Conservation (phyloP, 1,140 invertebrate species). For the Pseudachorutes palmiensis region DNA sequence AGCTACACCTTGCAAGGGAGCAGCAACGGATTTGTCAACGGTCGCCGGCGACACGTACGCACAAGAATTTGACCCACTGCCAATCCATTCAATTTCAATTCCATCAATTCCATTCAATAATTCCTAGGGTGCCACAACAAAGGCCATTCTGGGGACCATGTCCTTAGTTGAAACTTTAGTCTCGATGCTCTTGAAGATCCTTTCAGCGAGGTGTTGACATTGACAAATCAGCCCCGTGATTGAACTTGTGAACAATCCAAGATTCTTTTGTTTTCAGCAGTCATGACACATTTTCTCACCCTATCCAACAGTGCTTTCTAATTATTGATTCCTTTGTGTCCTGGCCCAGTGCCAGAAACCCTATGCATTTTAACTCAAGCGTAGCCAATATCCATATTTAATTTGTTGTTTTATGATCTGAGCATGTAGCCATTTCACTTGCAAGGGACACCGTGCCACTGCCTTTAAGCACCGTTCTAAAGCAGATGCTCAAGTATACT, state of each 20-base stretch:
- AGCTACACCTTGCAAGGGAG: too few relatives aligned
- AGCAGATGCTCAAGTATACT: background rate
- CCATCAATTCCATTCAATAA: too few relatives aligned
- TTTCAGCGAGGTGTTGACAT: background rate
- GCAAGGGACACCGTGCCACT: background rate
- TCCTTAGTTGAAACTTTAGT: background rate
- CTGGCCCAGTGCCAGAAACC: too few relatives aligned
- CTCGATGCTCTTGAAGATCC: background rate
- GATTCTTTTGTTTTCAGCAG: background rate
- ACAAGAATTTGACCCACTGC: background rate
- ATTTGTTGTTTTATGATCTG: background rate
- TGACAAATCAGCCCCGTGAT: background rate
- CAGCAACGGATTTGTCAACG: background rate
- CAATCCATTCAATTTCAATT: background rate
- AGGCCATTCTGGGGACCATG: background rate
- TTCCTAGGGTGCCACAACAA: too few relatives aligned
- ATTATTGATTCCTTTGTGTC: too few relatives aligned
- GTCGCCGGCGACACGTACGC: background rate
- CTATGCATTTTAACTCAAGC: background rate
- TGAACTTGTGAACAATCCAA: background rate
- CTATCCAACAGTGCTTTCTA: background rate
- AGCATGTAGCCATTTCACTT: background rate
- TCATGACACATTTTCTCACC: background rate
- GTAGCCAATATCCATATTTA: slow-evolving; percentile 3
- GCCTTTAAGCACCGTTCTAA: background rate